These are phyloP conservation scores for Nematostella vectensis DNA, from an alignment of 92 coral and sea anemone genomes.

Conservation along the genomic window DNA sequence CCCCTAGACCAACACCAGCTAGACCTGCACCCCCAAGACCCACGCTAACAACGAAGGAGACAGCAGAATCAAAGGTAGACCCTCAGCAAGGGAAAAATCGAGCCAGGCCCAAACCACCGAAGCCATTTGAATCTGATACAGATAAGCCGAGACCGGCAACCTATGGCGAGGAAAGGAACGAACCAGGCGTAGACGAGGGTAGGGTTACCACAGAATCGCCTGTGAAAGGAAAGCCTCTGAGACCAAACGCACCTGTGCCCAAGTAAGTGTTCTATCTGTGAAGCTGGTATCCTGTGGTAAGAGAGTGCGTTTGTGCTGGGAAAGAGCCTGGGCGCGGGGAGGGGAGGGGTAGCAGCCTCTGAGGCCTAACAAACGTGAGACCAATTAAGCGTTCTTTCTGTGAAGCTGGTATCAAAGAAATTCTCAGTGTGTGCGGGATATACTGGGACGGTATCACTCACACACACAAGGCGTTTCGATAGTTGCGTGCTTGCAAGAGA, in stretches of 20 bases:
- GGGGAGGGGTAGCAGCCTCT: too few species aligned
- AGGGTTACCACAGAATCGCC: not conserved
- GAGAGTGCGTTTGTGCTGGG: too few species aligned
- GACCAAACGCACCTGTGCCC: not conserved
- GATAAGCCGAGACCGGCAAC: constrained; percentile 56
- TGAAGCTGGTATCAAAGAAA: too few species aligned
- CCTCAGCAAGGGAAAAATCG: not conserved
- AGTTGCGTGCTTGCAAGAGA: too few species aligned
- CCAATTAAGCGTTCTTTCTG: too few species aligned
- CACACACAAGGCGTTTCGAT: too few species aligned
- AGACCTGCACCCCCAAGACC: constrained; percentile 29
- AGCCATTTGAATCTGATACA: constrained; percentile 23
- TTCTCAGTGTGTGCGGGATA: too few species aligned
- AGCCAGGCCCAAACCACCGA: constrained; percentile 21
- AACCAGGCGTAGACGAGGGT: not conserved
- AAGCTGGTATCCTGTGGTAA: too few species aligned
- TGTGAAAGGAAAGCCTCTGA: not conserved
- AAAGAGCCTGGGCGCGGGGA: too few species aligned
- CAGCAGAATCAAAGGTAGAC: constrained; percentile 2
- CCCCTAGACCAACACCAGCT: constrained; percentile 34
- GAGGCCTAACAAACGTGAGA: too few species aligned
- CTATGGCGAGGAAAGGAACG: constrained; percentile 17
- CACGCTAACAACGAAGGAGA: not conserved
- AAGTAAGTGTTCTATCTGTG: too few species aligned
- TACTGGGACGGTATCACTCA: too few species aligned